Base-by-base conservation (phyloP, 1,140 invertebrate species). In the Dufourea novaeangliae region DNA sequence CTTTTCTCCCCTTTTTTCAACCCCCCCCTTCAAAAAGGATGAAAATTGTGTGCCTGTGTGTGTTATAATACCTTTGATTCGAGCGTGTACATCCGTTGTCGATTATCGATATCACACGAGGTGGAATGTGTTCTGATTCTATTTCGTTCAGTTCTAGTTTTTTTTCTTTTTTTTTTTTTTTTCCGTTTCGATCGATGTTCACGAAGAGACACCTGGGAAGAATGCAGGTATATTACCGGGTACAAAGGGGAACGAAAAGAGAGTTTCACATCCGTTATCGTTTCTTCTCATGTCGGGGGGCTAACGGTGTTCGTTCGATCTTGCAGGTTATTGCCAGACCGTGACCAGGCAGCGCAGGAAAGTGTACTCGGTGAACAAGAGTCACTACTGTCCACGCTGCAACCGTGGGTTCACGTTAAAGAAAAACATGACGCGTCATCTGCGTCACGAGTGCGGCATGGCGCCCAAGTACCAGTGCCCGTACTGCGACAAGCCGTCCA, bases 381-480 rank as follows among this genome's bases (percentile, higher is more conserved):
- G 62, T 82, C 72, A 87, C n/a, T 84, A 86, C 39, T 91, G 91
- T 39, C 85, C 86, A 1, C 83, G 86, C 14, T 92, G 91, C 68
- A 78, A 79, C 34, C 91, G 86, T 17, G 86, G 86, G 32, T 88
- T 87, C 66, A 83, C 87, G 11, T 61, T 79, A 75, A 94, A 94
- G 85, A 93, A 94, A 73, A 93, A 94, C 77, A 92, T 94, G 88
- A 91, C 91, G 7, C 88, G 93, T 4, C 94, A 94, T 82, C 83
- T 94, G 83, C 87, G 89, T 22, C 93, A 92, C 88, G 93, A 94
- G 70, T 94, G 94, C 74, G 94, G 94, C 5, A 91, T 93, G 41
- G 93, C 93, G 61, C 93, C 94, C 12, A 90, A 93, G 77, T 93
- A 94, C 81, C 91, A 92, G 68, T 94, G 94, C 75, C 92, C 91